Percentiles rank a stretch among this genome's conserved stretches.
phyloP scores from a whole-genome alignment of 2,888 invertebrate species.

The Nomada lathburiana region DNA sequence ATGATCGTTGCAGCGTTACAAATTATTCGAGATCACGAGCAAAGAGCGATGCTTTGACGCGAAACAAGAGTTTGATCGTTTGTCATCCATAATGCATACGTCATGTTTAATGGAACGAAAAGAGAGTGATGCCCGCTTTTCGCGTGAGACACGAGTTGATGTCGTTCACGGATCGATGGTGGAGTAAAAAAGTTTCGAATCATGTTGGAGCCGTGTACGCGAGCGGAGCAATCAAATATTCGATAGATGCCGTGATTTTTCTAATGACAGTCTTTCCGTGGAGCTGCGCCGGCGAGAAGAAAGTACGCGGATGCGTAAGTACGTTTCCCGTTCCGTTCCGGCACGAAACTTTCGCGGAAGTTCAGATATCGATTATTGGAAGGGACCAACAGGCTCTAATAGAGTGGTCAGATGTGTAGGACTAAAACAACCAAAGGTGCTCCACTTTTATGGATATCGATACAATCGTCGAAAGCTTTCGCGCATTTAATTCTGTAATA shows the following conservation, averaged over 20 bases:
- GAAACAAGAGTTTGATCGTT: slow-evolving; percentile 39
- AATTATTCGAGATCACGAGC: slow-evolving; percentile 38
- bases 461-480: slow-evolving; percentile 26
- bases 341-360: slow-evolving; percentile 47
- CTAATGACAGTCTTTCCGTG: slow-evolving; percentile 20
- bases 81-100: slow-evolving; percentile 37
- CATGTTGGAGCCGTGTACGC: not conserved
- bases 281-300: slow-evolving; percentile 16
- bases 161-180: not conserved
- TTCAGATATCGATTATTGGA: slow-evolving; percentile 28
- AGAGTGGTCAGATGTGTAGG: not conserved
- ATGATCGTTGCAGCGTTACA: slow-evolving; percentile 29
- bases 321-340: slow-evolving; percentile 24
- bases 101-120: slow-evolving; percentile 37
- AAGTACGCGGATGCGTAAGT: slow-evolving; percentile 17
- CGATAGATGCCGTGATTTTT: slow-evolving; percentile 13
- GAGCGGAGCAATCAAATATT: no score
- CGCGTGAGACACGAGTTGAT: not conserved
- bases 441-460: not conserved
- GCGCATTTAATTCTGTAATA: not conserved
- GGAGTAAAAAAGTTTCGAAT: not conserved
- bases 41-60: slow-evolving; percentile 11
- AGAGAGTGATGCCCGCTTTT: slow-evolving; percentile 8
- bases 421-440: not conserved
- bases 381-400: not conserved